phyloP scores from a whole-genome alignment of 2,113 vertebrate genomes.

The Cairina moschata region DNA sequence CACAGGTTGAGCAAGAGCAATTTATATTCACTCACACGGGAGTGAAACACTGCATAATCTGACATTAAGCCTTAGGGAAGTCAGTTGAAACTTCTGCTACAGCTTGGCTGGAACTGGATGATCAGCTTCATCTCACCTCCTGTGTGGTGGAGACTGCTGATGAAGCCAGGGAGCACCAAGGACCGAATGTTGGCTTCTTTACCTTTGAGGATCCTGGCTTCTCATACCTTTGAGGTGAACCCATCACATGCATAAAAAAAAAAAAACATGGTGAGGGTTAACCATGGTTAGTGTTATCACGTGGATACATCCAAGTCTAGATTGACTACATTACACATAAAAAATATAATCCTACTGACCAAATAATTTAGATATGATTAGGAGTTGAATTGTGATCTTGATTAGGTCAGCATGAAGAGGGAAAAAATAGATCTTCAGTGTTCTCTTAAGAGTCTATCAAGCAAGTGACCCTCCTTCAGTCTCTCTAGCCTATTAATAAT shows the following conservation, averaged over 20 bases:
- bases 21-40: too few species aligned
- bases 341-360: not conserved
- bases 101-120: too few species aligned
- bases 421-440: fast-evolving
- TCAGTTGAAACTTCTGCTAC: too few species aligned
- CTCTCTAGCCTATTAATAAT: not conserved
- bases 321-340: not conserved
- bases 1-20: too few species aligned
- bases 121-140: too few species aligned
- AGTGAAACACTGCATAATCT: too few species aligned
- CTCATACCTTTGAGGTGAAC: not conserved
- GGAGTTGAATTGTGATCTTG: not conserved
- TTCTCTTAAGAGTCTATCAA: not conserved
- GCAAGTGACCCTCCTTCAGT: not conserved
- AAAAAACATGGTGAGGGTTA: too few species aligned
- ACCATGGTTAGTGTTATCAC: not conserved
- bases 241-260: not conserved
- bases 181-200: too few species aligned
- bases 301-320: not conserved
- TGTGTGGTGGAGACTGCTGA: too few species aligned
- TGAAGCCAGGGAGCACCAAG: too few species aligned
- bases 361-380: not conserved
- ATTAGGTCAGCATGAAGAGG: not conserved
- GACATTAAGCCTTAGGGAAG: too few species aligned
- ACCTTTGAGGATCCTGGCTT: too few species aligned